Evolutionary conservation across 2,797 vertebrate genomes (phyloP).

Genomic region (Siniperca obscura): DNA sequence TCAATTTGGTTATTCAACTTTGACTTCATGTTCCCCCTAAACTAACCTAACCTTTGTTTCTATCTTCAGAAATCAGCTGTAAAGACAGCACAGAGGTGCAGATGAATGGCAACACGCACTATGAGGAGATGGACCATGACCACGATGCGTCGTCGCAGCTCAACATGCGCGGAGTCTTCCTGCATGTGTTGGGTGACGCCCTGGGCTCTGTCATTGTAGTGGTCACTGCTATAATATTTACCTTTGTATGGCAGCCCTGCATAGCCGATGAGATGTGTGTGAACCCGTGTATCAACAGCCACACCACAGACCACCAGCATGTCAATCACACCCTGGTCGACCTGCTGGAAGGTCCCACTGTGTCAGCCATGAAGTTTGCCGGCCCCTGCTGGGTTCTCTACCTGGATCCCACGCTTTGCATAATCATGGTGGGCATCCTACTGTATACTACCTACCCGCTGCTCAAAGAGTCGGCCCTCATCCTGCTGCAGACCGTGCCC

Average conservation of each 20-base stretch:
- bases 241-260: slow-evolving; percentile 92
- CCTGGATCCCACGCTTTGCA: slow-evolving; percentile 94
- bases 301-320: slow-evolving; percentile 80
- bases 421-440: slow-evolving; percentile 97
- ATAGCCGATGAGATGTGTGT: slow-evolving; percentile 79
- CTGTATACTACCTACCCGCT: slow-evolving; percentile 97
- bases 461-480: slow-evolving; percentile 98
- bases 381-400: slow-evolving; percentile 98
- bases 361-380: slow-evolving; percentile 48
- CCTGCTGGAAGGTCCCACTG: slow-evolving; percentile 25
- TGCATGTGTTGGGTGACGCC: slow-evolving; percentile 97
- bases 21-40: not conserved
- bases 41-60: slow-evolving; percentile 20
- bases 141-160: slow-evolving; percentile 86
- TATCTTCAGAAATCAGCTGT: slow-evolving; percentile 79
- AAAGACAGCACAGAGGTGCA: slow-evolving; percentile 86
- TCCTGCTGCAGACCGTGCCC: slow-evolving; percentile 97
- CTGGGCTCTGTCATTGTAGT: slow-evolving; percentile 98
- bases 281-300: slow-evolving; percentile 88
- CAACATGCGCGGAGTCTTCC: slow-evolving; percentile 99
- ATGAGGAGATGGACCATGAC: slow-evolving; percentile 82
- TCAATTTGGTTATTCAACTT: slow-evolving; percentile 24
- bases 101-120: slow-evolving; percentile 89
- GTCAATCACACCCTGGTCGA: slow-evolving; percentile 84
- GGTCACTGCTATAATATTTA: slow-evolving; percentile 92